Percentiles rank a stretch among this genome's conserved stretches.
Evolutionary conservation across 2,113 vertebrate genomes (phyloP).

Genomic region (Hoplias malabaricus): DNA sequence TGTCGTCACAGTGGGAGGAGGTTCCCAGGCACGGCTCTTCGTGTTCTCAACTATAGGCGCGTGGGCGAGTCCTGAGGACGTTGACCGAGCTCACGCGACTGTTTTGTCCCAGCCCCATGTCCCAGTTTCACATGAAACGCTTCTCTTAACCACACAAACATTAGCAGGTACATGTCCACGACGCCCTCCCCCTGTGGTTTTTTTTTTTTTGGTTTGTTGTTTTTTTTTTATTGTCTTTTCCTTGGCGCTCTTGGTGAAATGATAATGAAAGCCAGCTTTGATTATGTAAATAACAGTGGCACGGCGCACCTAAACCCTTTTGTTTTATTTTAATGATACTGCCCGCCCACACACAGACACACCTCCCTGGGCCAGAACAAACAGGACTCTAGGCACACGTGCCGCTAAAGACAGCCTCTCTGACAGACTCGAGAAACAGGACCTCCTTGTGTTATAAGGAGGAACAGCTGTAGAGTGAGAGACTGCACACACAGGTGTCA

Average conservation of each 20-base stretch:
- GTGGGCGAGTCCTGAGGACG: conserved; percentile 1
- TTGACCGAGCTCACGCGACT: neutral
- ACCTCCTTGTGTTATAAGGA: conserved; percentile 64
- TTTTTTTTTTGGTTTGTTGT: neutral
- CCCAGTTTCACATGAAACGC: neutral
- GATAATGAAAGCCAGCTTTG: conserved; percentile 35
- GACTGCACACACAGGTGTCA: conserved; percentile 60
- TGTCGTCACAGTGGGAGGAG: neutral
- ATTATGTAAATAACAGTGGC: conserved; percentile 32
- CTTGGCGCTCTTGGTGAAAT: conserved; percentile 11
- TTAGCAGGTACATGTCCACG: neutral
- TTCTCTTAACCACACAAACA: neutral
- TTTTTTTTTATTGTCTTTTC: conserved; percentile 9
- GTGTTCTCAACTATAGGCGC: neutral
- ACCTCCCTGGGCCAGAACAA: conserved; percentile 20
- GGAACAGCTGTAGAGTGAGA: conserved; percentile 64
- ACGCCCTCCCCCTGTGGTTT: too few relatives aligned
- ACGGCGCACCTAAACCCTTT: neutral
- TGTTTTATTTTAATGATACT: conserved; percentile 21
- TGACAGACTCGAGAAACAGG: conserved; percentile 58
- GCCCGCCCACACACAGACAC: conserved; percentile 20
- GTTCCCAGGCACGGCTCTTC: neutral
- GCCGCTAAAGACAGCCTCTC: conserved; percentile 55
- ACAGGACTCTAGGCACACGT: conserved; percentile 57
- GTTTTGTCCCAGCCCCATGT: conserved; percentile 3